Percentiles rank a stretch among this genome's conserved stretches.
These are phyloP conservation scores for Amphiprion ocellaris DNA, from an alignment of 2,113 vertebrate species.

Conservation along the genomic window DNA sequence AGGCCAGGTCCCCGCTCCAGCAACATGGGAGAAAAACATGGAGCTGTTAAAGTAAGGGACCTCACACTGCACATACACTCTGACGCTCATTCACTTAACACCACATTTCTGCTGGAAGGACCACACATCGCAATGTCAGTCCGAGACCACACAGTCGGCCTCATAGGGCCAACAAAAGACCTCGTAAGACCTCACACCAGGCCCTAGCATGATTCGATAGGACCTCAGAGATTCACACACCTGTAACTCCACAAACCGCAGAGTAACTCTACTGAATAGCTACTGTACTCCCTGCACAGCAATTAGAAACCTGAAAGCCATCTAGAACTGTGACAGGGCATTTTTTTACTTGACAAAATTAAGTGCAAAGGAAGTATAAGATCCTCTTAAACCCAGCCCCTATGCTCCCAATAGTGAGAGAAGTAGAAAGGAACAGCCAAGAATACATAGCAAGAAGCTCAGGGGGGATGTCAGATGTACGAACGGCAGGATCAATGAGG, in stretches of 20 bases:
- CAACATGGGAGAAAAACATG: constrained; percentile 66
- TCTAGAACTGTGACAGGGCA: constrained; percentile 38
- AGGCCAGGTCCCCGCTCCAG: constrained; percentile 76
- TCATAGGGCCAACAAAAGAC: constrained; percentile 75
- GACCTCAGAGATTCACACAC: constrained; percentile 64
- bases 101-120: constrained; percentile 64
- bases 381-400: constrained; percentile 43
- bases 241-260: constrained; percentile 57
- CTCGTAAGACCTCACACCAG: constrained; percentile 69
- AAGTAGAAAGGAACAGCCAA: constrained; percentile 56
- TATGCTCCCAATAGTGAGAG: constrained; percentile 49
- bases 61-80: constrained; percentile 70
- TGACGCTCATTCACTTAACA: constrained; percentile 59
- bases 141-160: constrained; percentile 76
- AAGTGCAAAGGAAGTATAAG: constrained; percentile 66
- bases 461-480: constrained; percentile 66
- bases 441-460: constrained; percentile 63
- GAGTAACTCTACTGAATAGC: constrained; percentile 47
- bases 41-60: constrained; percentile 73
- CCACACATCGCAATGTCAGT: constrained; percentile 71
- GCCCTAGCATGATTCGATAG: constrained; percentile 41
- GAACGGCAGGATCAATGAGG: constrained; percentile 67
- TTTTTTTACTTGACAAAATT: constrained; percentile 61
- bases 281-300: constrained; percentile 46
- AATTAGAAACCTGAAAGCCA: constrained; percentile 55